Evolutionary conservation across 2,113 vertebrate species (phyloP).

Genomic region (human): DNA sequence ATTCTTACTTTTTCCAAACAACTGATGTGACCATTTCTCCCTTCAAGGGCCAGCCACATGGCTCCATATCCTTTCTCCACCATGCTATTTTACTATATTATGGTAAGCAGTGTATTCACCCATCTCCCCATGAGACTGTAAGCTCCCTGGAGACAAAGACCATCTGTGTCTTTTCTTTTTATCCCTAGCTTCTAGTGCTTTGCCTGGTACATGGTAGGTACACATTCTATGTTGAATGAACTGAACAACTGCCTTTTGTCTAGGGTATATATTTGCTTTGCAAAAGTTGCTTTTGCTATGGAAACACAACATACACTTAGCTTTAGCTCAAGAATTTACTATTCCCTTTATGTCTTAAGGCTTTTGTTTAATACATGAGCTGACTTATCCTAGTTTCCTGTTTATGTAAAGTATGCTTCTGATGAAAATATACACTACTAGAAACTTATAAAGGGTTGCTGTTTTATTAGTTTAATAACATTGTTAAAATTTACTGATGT

Average conservation of each 20-base stretch:
- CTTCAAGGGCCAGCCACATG: neutral
- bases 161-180: neutral
- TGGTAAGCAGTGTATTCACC: neutral
- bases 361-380: slow-evolving; percentile 74
- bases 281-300: slow-evolving; percentile 52
- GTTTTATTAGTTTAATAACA: slow-evolving; percentile 72
- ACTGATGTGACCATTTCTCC: neutral
- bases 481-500: slow-evolving; percentile 36
- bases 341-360: slow-evolving; percentile 66
- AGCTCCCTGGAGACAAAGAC: neutral
- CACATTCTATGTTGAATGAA: neutral
- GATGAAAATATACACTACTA: slow-evolving; percentile 72
- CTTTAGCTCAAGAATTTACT: slow-evolving; percentile 63
- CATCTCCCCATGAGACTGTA: neutral
- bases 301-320: slow-evolving; percentile 66
- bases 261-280: neutral
- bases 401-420: slow-evolving; percentile 78
- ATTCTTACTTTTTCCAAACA: neutral
- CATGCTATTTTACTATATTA: neutral
- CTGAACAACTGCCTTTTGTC: slow-evolving; percentile 25
- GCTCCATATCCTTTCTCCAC: neutral
- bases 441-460: slow-evolving; percentile 75
- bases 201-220: neutral
- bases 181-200: neutral
- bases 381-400: slow-evolving; percentile 78